These are phyloP conservation scores for Pangasius macronema DNA, from an alignment of 2,797 vertebrate species.

Conservation along the genomic window DNA sequence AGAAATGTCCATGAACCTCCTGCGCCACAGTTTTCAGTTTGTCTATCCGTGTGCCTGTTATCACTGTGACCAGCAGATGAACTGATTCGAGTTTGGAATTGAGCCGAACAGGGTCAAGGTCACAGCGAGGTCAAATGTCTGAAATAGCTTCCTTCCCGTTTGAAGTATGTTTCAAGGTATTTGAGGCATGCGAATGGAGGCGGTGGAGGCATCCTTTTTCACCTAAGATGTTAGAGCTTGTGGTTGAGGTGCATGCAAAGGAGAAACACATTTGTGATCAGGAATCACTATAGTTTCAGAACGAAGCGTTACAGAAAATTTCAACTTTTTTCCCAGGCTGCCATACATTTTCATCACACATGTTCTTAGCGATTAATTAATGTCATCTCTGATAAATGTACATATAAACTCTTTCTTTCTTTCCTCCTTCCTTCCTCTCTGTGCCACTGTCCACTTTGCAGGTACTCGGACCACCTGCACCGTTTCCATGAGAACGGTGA, in stretches of 20 bases:
- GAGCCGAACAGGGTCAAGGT: background rate
- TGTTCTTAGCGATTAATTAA: background rate
- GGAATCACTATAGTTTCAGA: background rate
- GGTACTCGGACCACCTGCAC: slow-evolving; percentile 93
- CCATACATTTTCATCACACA: background rate
- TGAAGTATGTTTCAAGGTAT: background rate
- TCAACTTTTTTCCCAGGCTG: background rate
- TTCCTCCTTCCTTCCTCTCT: background rate
- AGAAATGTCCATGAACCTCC: background rate
- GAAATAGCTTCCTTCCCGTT: background rate
- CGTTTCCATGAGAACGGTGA: slow-evolving; percentile 89
- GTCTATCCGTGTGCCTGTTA: background rate
- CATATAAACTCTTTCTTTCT: background rate
- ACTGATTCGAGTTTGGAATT: background rate
- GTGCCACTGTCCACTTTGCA: slow-evolving; percentile 57
- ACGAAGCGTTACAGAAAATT: background rate
- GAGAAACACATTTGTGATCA: background rate
- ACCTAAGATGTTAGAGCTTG: background rate
- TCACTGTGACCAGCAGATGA: background rate
- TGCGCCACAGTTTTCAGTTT: background rate
- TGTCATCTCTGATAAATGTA: background rate
- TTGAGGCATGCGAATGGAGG: background rate
- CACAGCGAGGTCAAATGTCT: no score
- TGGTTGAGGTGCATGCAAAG: background rate
- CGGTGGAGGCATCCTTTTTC: background rate